Conservation (phyloP, 2,113 vertebrate species). For the Thymallus thymallus region DNA sequence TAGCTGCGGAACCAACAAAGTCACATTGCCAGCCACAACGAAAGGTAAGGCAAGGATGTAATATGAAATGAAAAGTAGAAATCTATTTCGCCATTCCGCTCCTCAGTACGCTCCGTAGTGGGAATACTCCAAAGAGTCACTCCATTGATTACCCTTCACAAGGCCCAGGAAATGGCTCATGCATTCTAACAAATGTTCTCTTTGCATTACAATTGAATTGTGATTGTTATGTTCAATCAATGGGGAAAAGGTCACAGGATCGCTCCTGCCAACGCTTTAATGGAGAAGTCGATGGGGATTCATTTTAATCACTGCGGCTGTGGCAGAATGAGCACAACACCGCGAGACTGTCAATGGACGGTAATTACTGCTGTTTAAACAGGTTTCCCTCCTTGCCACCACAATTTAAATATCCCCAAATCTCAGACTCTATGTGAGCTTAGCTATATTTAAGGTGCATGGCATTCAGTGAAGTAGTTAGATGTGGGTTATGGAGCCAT, state of each 20-base stretch:
- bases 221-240: constrained; percentile 99
- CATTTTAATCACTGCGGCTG: constrained; percentile 99
- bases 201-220: constrained; percentile 99
- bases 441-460: constrained; percentile 53
- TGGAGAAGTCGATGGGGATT: constrained; percentile 99
- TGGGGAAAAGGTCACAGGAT: constrained; percentile 99
- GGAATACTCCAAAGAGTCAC: constrained; percentile 73
- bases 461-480: constrained; percentile 60
- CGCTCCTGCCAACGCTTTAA: constrained; percentile 98
- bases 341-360: constrained; percentile 89
- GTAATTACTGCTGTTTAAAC: constrained; percentile 98
- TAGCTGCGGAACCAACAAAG: too few species aligned
- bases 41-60: too few species aligned
- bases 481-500: constrained; percentile 42
- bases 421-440: constrained; percentile 82
- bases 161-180: constrained; percentile 95
- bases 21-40: too few species aligned
- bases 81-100: constrained; percentile 53
- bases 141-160: constrained; percentile 93
- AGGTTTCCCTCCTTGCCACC: constrained; percentile 83
- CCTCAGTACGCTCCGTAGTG: constrained; percentile 56
- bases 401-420: constrained; percentile 94
- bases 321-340: constrained; percentile 94
- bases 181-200: constrained; percentile 99
- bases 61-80: too few species aligned